phyloP scores from a whole-genome alignment of 2,888 invertebrate genomes.

The Rhorus exstirpatorius region DNA sequence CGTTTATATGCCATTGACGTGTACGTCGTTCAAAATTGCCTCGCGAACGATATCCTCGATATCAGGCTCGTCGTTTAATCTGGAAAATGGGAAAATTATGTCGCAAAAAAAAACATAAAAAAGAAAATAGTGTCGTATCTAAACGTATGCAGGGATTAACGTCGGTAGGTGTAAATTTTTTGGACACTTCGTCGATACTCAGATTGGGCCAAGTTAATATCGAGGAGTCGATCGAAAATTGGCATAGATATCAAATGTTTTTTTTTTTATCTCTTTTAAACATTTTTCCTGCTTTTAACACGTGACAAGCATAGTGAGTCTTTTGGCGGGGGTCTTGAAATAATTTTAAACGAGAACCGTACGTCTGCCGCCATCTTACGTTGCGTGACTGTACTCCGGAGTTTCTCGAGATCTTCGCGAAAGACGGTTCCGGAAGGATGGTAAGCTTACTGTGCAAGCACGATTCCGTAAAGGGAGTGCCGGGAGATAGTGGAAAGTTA shows the following conservation, averaged over 20 bases:
- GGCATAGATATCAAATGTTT: background rate
- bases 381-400: slow-evolving; percentile 8
- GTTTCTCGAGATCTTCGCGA: slow-evolving; percentile 23
- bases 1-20: too few species aligned
- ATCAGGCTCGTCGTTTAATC: slow-evolving; percentile 33
- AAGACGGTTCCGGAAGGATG: slow-evolving; percentile 27
- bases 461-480: slow-evolving; percentile 17
- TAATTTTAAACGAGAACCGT: slow-evolving; percentile 9
- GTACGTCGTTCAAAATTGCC: slow-evolving; percentile 49
- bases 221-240: background rate
- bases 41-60: slow-evolving; percentile 21
- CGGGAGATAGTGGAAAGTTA: background rate
- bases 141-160: background rate
- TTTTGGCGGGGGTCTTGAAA: background rate
- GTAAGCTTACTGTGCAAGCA: slow-evolving; percentile 37
- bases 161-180: background rate
- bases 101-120: background rate
- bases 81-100: slow-evolving; percentile 15
- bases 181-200: background rate
- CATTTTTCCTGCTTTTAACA: background rate
- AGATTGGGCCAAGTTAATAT: background rate
- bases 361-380: slow-evolving; percentile 62
- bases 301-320: background rate
- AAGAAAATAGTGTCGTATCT: too few species aligned
- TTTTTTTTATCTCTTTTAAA: background rate